Evolutionary conservation across 2,113 vertebrate genomes (phyloP).

Genomic region (Acrocephalus arundinaceus): DNA sequence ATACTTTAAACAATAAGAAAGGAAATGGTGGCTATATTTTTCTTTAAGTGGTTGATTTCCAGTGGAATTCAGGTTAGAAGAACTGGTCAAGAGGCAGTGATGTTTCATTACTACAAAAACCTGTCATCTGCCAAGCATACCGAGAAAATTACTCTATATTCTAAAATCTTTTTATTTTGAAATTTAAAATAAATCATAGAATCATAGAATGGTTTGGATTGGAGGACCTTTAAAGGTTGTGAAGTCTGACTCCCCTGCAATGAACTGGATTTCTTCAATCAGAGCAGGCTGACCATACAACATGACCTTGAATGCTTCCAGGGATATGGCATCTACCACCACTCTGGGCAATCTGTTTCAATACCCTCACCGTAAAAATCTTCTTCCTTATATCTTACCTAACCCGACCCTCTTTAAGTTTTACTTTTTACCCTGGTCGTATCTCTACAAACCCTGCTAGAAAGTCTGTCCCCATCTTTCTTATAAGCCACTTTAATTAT

Average conservation of each 20-base stretch:
- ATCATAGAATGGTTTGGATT: neutral
- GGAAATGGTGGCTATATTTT: neutral
- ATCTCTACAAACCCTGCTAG: neutral
- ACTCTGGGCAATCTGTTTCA: neutral
- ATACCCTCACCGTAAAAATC: fast-evolving
- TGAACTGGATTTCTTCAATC: neutral
- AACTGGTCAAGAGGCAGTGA: neutral
- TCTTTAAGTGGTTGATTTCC: neutral
- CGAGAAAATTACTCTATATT: neutral
- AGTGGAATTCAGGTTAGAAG: neutral
- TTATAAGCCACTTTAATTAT: neutral
- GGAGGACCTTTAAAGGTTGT: neutral
- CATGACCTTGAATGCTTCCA: neutral
- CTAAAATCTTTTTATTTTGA: neutral
- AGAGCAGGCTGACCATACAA: neutral
- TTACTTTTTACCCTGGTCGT: neutral
- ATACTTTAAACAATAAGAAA: neutral
- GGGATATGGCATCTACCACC: neutral
- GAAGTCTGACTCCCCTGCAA: neutral
- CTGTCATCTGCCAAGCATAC: neutral
- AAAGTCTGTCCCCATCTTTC: neutral
- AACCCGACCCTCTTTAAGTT: neutral
- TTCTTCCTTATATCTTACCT: neutral
- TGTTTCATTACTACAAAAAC: neutral
- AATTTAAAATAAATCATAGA: neutral